Base-by-base conservation (phyloP, 1,140 invertebrate genomes). In the Branchinecta lynchi region DNA sequence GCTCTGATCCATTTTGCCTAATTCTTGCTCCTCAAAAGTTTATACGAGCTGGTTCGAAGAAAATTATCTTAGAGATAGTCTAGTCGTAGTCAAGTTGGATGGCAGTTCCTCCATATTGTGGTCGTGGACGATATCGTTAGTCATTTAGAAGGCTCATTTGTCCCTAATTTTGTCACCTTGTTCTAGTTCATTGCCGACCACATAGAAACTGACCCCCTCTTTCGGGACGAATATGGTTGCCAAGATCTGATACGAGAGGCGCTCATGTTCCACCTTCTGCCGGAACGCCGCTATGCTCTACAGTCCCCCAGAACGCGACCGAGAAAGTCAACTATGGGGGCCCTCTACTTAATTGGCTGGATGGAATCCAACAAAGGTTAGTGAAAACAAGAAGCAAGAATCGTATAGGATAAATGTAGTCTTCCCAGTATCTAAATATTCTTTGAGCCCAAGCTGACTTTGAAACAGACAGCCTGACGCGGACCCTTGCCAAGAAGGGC, bases 161-260 rank as follows among this genome's bases (percentile, higher is more conserved):
- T 69, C n/a, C 9, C 12, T 32, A 32, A 32, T 32, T 32, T 32
- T 32, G 32, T 5, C 32, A 32, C 71, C 45, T 65, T 69, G 65
- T 15, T 71, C 32, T 77, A 89, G 86, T 93, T 91, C 77, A 86
- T 94, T 74, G 86, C 89, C 72, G 90, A 94, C 77, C 83, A 89
- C 75, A 87, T 94, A 46, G 89, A 92, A 78, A 84, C 80, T 44
- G 84, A 86, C 75, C 77, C 81, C 44, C 77, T 86, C 71, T 84
- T 87, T 72, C 80, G 79, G 73, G 83, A 86, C 72, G 84, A 88
- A 74, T 77, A 81, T 15, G 83, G 84, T 71, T 92, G 89, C 76
- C 89, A 93, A 76, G 87, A 89, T 73, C 80, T 96, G 45, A 88
- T 96, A 68, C 90, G 95, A 85, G 93, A 96, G 79, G 92, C 93